Evolutionary conservation across 2,888 invertebrate species (phyloP), one percentile per base, ranked within the genome.

Genomic region (Scaptomyza cyrtandrae): DNA sequence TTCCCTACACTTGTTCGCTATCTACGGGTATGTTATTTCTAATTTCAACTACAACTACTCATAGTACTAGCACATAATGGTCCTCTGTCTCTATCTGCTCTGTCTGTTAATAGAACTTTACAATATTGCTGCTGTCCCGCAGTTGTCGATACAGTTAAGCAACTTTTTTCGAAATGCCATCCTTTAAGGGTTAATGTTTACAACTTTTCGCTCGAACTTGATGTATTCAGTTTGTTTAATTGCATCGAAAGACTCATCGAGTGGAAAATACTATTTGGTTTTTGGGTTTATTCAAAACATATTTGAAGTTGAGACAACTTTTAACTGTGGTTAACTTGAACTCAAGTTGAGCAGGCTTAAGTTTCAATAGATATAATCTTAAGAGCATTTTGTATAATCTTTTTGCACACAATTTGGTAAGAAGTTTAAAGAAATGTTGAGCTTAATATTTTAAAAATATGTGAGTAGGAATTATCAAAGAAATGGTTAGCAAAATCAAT

Each of bases 21-120:
- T 13, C 58, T 56, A 45, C 64, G 59, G 83, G 83, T 87, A 85
- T 78, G 83, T 87, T 87, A 74, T 68, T 72, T 73, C 71, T 83
- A 86, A 88, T 83, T 78, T 71, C 68, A 41, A 41, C 41, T 66
- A 44, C 75, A 53, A 39, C 39, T 41, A 41, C 41, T 41, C 9
- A 41, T 41, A n/a, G n/a, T n/a, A 33, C 33, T 35, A 16, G 41
- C 39, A 53, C 39, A 53, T 60, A 54, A 54, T 64, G 52, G 33
- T 33, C 0, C n/a, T n/a, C n/a, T n/a, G n/a, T 39, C 13, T 33
- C 33, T 31, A 14, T 24, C 7, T 39, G 14, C n/a, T 13, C 10
- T 53, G 44, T 67, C 29, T 59, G 70, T 54, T 65, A 73, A 85
- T 75, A 76, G 81, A 85, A 82, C 65, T 74, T 54, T 77, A 75